Conservation (phyloP, 2,113 vertebrate species). For the Rhegmatorhina hoffmannsi region DNA sequence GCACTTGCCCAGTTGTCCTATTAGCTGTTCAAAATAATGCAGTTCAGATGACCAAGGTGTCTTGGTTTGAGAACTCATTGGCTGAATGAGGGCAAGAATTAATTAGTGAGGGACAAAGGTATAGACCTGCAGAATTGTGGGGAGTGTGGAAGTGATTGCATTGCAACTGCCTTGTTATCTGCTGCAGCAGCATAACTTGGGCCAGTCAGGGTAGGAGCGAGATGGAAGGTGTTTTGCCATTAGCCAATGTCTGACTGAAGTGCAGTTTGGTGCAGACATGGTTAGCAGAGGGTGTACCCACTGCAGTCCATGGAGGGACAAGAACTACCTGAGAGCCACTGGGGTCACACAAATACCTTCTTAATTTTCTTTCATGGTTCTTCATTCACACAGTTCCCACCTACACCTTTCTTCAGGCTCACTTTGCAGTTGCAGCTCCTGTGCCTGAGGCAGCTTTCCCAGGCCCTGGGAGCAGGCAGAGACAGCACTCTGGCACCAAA, state of each 20-base stretch:
- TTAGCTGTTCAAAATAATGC: neutral
- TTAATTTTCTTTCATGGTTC: neutral
- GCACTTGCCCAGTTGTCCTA: neutral
- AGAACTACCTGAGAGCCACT: neutral
- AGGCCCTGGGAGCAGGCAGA: neutral
- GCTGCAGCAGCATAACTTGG: neutral
- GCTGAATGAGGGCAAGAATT: neutral
- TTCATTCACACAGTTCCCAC: neutral
- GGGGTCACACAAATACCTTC: neutral
- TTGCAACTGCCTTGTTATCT: neutral
- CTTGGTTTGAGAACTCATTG: no score
- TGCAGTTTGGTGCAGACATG: neutral
- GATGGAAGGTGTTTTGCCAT: neutral
- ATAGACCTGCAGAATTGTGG: neutral
- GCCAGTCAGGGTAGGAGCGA: neutral
- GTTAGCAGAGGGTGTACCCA: neutral
- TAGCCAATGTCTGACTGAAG: neutral
- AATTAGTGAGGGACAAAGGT: neutral
- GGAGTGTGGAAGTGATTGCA: neutral
- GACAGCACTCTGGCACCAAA: fast-evolving
- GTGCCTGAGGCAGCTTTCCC: neutral
- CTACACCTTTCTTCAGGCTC: neutral
- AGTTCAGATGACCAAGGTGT: neutral
- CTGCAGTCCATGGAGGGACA: fast-evolving
- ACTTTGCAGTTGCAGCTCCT: fast-evolving